Evolutionary conservation across 2,888 invertebrate species (phyloP).

Genomic region (Flexamia atlantica): DNA sequence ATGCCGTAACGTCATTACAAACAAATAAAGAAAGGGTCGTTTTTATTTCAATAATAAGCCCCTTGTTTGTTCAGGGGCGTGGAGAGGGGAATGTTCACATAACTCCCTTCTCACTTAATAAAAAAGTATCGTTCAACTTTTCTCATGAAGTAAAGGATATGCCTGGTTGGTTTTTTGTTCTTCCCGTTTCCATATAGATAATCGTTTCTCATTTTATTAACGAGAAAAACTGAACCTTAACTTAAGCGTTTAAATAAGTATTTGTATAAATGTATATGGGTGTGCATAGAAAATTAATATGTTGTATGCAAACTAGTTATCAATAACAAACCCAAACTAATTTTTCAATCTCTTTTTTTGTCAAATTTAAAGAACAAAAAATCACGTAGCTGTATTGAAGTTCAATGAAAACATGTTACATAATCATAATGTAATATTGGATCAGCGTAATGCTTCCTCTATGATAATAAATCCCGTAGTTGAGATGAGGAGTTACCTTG

Average conservation of each 20-base stretch:
- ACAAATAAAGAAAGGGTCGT: conserved; percentile 24
- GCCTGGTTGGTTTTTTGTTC: background rate
- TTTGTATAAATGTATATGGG: too few species aligned
- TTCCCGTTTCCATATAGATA: too few species aligned
- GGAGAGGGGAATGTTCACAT: background rate
- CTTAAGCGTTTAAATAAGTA: too few species aligned
- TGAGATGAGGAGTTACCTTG: background rate
- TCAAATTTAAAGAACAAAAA: too few species aligned
- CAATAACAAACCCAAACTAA: too few species aligned
- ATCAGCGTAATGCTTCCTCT: background rate
- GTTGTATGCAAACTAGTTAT: too few species aligned
- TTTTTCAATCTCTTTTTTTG: too few species aligned
- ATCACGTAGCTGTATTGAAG: too few species aligned
- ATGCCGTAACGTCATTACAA: conserved; percentile 5
- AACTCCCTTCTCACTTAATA: background rate
- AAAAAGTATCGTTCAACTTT: conserved; percentile 10
- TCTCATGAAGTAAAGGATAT: background rate
- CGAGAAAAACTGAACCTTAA: too few species aligned
- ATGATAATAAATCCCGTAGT: background rate
- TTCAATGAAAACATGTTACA: too few species aligned
- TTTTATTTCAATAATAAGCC: conserved; percentile 33
- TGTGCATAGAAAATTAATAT: too few species aligned
- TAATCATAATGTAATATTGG: background rate
- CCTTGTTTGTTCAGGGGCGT: conserved; percentile 1
- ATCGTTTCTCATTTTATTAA: too few species aligned